Conservation (phyloP, 1,140 invertebrate species). For the Scaptomyza montana region DNA sequence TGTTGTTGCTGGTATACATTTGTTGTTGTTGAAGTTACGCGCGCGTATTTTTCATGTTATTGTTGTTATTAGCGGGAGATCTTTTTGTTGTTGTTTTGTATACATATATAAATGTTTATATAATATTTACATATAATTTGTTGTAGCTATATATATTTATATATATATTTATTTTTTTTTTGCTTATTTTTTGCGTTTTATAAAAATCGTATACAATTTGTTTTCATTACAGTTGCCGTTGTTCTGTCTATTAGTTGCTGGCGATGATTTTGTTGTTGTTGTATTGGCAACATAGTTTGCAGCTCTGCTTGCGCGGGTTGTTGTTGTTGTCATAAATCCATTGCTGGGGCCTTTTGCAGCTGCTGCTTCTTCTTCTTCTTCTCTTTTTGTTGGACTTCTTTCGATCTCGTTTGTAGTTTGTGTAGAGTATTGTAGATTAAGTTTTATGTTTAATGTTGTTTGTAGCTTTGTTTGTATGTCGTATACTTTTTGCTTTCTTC, state of each 20-base stretch:
- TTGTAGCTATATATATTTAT: slow-evolving; percentile 24
- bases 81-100: slow-evolving; percentile 50
- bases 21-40: slow-evolving; percentile 52
- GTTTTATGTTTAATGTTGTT: slow-evolving; percentile 29
- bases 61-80: slow-evolving; percentile 49
- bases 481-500: slow-evolving; percentile 61
- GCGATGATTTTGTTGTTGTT: slow-evolving; percentile 1
- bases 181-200: slow-evolving; percentile 59
- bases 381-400: slow-evolving; percentile 17
- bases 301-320: slow-evolving; percentile 25
- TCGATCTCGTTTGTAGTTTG: slow-evolving; percentile 25
- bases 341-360: slow-evolving; percentile 47
- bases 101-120: slow-evolving; percentile 65
- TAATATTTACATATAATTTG: slow-evolving; percentile 68
- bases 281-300: slow-evolving; percentile 29
- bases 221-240: slow-evolving; percentile 53
- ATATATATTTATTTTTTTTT: slow-evolving; percentile 24
- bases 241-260: slow-evolving; percentile 35
- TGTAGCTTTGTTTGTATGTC: slow-evolving; percentile 27
- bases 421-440: neutral
- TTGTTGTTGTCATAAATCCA: slow-evolving; percentile 75
- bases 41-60: slow-evolving; percentile 38
- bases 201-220: slow-evolving; percentile 81
- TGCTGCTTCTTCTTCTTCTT: slow-evolving; percentile 19
- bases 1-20: slow-evolving; percentile 66